phyloP scores from a whole-genome alignment of 1,140 invertebrate species.

The Nasonia vitripennis region DNA sequence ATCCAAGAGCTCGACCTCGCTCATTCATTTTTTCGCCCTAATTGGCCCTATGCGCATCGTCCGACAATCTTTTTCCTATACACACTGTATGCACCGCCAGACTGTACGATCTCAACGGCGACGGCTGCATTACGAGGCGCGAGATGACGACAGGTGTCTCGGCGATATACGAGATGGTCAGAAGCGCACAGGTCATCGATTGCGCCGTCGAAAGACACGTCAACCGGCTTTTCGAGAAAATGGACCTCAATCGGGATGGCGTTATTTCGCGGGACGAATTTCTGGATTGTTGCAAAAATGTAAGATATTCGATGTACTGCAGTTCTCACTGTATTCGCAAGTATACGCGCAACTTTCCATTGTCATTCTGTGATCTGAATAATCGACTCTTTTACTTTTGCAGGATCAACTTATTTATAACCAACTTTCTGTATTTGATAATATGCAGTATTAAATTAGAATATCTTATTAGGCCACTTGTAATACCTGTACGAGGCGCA shows the following conservation, averaged over 20 bases:
- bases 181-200: slow-evolving; percentile 56
- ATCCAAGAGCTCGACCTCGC: too few species aligned
- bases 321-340: too few species aligned
- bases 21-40: too few species aligned
- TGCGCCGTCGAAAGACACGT: slow-evolving; percentile 62
- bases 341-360: not conserved
- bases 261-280: slow-evolving; percentile 68
- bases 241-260: slow-evolving; percentile 67
- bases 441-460: slow-evolving; percentile 47
- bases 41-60: too few species aligned
- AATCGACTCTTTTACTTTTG: slow-evolving; percentile 48
- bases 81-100: slow-evolving; percentile 46
- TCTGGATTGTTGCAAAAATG: slow-evolving; percentile 66
- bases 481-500: too few species aligned
- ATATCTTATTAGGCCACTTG: not conserved
- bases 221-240: slow-evolving; percentile 66
- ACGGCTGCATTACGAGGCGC: slow-evolving; percentile 66
- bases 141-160: slow-evolving; percentile 65
- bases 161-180: slow-evolving; percentile 68
- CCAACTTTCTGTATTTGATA: slow-evolving; percentile 62
- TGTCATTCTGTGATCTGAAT: not conserved
- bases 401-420: slow-evolving; percentile 62
- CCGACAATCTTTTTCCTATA: too few species aligned
- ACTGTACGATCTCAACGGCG: slow-evolving; percentile 68
- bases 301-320: slow-evolving; percentile 37